Conservation (phyloP, 2,888 invertebrate species). For the Scelioninae gen. 1 region DNA sequence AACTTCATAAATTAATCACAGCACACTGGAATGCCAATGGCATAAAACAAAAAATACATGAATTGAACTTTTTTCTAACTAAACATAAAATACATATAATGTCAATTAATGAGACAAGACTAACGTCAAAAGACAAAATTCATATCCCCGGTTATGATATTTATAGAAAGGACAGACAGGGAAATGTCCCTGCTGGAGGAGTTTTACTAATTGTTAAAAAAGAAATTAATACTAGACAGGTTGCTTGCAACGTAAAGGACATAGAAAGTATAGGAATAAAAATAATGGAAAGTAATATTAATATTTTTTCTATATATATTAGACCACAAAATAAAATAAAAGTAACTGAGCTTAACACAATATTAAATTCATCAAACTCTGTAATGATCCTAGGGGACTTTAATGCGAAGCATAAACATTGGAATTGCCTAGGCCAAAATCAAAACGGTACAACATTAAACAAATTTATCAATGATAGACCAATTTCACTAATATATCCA, state of each 20-base stretch:
- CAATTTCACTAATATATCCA: neutral
- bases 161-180: no score
- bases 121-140: neutral
- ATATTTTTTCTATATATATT: neutral
- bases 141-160: no score
- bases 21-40: slow-evolving; percentile 9
- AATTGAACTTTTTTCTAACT: neutral
- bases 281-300: neutral
- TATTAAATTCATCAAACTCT: neutral
- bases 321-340: neutral
- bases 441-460: neutral
- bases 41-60: neutral
- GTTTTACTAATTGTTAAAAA: no score
- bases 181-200: no score
- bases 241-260: no score
- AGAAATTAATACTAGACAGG: no score
- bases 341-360: neutral
- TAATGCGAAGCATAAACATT: neutral
- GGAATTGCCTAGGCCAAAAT: neutral
- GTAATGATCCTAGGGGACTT: slow-evolving; percentile 7
- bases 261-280: slow-evolving; percentile 2
- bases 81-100: neutral
- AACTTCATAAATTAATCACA: neutral
- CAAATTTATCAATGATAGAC: neutral
- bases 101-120: slow-evolving; percentile 3